Base-by-base conservation (phyloP, 2,797 vertebrate species). In the Poeciliopsis presidionis region DNA sequence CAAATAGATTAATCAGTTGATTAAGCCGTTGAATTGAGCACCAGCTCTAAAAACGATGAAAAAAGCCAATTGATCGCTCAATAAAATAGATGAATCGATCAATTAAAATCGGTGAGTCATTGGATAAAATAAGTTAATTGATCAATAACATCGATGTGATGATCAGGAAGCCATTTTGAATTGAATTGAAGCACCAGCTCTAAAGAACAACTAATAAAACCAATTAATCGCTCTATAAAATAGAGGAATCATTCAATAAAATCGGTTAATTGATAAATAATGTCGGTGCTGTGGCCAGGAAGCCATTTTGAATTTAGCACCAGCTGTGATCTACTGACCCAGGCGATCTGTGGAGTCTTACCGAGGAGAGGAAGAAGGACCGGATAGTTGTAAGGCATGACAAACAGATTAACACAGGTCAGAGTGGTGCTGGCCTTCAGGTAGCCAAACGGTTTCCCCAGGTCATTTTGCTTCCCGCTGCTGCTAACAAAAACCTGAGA, bases 331-430 rank as follows among this genome's bases (percentile, higher is more conserved):
- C 59, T 33, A 82, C 61, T 84, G 84, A 84, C 55, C 83, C 72
- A 81, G 47, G 81, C 46, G 57, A 65, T 75, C 81, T 69, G 25
- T 74, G 57, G 12, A 13, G 43, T 82, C 92, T 93, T 95, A 99
- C 98, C 98, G 76, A 99, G 96, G 87, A 99, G 94, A 4, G 98
- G 98, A 85, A 99, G 97, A 65, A 99, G 96, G 76, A 97, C 97
- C 5, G 98, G 98, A 85, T 97, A 99, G 96, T 99, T 99, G 95
- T 98, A 99, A 93, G 98, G 98, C 98, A 99, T 99, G 93, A 99
- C 97, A 90, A 99, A 99, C 90, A 99, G 97, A 93, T 99, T 99
- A 91, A 99, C 98, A 88, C 98, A 99, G 86, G 97, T 98, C 91
- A 99, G 97, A 74, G 97, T 96, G 80, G 97, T 99, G 96, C 98